Evolutionary conservation across 2,113 vertebrate genomes (phyloP).

Genomic region (Sphyrna mokarran): DNA sequence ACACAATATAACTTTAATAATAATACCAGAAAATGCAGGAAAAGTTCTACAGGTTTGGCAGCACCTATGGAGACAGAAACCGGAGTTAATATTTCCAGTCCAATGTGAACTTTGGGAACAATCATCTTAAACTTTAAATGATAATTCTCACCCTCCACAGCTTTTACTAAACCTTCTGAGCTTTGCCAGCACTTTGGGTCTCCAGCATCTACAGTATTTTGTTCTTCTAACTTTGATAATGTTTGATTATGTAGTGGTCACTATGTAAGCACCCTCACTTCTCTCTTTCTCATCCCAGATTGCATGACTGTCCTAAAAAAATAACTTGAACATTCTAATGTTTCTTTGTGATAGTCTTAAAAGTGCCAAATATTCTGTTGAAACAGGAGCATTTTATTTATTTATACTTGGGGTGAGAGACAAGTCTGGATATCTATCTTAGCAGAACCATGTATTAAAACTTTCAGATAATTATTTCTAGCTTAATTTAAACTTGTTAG

Average conservation of each 20-base stretch:
- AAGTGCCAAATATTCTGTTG: no score
- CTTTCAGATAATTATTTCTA: neutral
- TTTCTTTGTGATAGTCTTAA: neutral
- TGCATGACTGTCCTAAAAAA: neutral
- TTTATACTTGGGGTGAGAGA: neutral
- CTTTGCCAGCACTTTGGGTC: no score
- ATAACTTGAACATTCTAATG: neutral
- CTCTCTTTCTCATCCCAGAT: neutral
- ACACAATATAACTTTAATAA: neutral
- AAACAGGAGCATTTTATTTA: no score
- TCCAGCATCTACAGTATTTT: no score
- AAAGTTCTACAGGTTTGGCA: no score
- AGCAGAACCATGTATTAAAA: neutral
- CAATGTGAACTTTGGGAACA: no score
- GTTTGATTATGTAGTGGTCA: neutral
- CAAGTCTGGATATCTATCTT: neutral
- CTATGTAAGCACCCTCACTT: neutral
- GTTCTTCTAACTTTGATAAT: neutral
- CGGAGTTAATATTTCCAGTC: no score
- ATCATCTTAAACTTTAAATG: no score
- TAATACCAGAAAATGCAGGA: no score
- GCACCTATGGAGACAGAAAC: no score
- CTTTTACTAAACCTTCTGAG: no score
- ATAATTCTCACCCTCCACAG: no score
- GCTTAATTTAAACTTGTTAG: neutral